Base-by-base conservation (phyloP, 2,888 invertebrate species). In the Eumerus sabulonum region DNA sequence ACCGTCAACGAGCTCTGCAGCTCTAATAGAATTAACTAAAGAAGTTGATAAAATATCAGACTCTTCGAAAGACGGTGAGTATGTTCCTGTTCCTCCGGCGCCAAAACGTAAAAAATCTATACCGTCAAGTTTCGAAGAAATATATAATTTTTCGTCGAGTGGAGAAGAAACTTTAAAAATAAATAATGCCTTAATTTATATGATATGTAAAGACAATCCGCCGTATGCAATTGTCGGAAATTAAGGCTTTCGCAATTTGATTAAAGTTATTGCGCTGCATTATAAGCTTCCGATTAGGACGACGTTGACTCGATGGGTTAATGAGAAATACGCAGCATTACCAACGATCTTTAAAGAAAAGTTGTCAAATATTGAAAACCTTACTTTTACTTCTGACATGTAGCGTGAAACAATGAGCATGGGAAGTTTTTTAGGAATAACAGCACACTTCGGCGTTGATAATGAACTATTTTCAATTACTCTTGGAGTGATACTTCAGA, bases 381-480 rank as follows among this genome's bases (percentile, higher is more conserved):
- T 76, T 27, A 63, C 76, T 62, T 67, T 72, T 53, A 72, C 72
- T 14, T 67, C 50, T 36, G 81, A 63, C 27, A 27, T 81, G 53
- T 76, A 72, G 76, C 51, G 57, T 17, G 68, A 72, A 50, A 62
- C 27, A 27, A 27, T 72, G 36, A 64, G 70, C 44, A 82, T 73
- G 73, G 50, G 62, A 44, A 74, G 54, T 38, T 68, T 66, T 73
- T 50, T 66, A 36, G 56, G 56, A 36, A 36, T 73, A 38, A 82
- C 76, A 18, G 70, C 53, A 14, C 60, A 77, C 73, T 76, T 72
- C 54, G 64, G 71, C 11, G 9, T 66, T 17, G 66, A 42, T 27
- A 47, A 48, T 35, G 70, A 70, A 50, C 64, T 66, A 35, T 53
- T 56, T 35, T 57, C 60, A 44, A 63, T 76, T 13, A 50, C 64